Evolutionary conservation across 2,888 invertebrate genomes (phyloP).

Genomic region (Caradrina clavipalpis): DNA sequence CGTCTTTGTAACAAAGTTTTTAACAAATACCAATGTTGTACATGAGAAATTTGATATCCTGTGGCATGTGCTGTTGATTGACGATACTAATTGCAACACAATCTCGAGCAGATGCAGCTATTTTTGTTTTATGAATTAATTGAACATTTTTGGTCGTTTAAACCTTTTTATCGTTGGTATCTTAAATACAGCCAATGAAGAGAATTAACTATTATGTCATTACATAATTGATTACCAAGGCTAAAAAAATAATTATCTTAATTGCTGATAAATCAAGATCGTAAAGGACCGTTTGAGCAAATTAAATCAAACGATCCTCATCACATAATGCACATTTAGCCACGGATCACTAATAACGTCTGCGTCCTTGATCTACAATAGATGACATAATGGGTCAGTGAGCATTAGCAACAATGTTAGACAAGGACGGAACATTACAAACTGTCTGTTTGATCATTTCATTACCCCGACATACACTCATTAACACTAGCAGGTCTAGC

Average conservation of each 20-base stretch:
- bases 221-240: conserved; percentile 40
- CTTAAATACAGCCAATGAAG: conserved; percentile 9
- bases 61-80: neutral
- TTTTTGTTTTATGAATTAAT: neutral
- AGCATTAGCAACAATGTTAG: conserved; percentile 59
- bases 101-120: neutral
- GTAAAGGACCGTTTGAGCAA: conserved; percentile 22
- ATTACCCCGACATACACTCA: conserved; percentile 48
- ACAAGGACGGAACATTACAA: conserved; percentile 41
- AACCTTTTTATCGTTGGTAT: neutral
- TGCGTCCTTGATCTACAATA: conserved; percentile 72
- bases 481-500: conserved; percentile 42
- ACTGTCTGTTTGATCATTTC: conserved; percentile 53
- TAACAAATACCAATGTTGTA: neutral
- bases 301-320: conserved; percentile 46
- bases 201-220: conserved; percentile 18
- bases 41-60: neutral
- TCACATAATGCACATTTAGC: conserved; percentile 55
- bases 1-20: conserved; percentile 3
- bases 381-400: conserved; percentile 66
- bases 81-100: neutral
- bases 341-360: conserved; percentile 68
- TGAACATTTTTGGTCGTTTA: neutral
- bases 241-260: conserved; percentile 27
- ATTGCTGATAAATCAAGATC: conserved; percentile 47